Conservation (phyloP, 2,888 invertebrate genomes). For the Smittia sp. region DNA sequence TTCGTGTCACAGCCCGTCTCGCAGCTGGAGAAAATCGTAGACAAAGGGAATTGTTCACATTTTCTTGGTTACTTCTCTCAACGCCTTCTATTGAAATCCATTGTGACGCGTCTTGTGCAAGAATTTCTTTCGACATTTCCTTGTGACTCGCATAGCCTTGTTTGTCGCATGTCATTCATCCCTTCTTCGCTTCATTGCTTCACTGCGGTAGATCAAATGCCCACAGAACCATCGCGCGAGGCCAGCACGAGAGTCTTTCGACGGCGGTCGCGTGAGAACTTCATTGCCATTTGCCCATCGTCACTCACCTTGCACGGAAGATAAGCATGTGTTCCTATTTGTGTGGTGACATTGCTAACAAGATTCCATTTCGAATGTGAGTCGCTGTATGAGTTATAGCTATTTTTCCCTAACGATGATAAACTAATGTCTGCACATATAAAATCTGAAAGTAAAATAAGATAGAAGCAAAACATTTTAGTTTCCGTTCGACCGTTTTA, state of each 20-base stretch:
- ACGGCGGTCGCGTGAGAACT: no score
- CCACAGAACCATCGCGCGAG: no score
- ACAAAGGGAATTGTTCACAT: neutral
- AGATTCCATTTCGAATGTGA: constrained; percentile 81
- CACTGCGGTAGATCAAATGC: no score
- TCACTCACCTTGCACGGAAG: constrained; percentile 76
- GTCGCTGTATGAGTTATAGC: constrained; percentile 57
- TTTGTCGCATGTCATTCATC: neutral
- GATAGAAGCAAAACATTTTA: neutral
- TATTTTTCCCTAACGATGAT: constrained; percentile 36
- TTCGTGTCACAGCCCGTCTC: neutral
- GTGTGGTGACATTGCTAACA: constrained; percentile 85
- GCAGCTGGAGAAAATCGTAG: neutral
- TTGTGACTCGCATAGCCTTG: neutral
- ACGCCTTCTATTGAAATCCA: neutral
- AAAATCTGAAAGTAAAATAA: constrained; percentile 28
- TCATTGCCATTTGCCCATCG: neutral
- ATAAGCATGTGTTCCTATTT: constrained; percentile 87
- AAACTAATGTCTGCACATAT: constrained; percentile 37
- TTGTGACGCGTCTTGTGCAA: constrained; percentile 14
- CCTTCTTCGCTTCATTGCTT: neutral
- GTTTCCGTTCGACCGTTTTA: neutral
- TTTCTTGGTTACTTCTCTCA: neutral
- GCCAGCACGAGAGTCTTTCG: no score
- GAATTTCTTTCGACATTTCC: neutral